Conservation (phyloP, 2,797 vertebrate species). For the Pyrrhura leucotis region DNA sequence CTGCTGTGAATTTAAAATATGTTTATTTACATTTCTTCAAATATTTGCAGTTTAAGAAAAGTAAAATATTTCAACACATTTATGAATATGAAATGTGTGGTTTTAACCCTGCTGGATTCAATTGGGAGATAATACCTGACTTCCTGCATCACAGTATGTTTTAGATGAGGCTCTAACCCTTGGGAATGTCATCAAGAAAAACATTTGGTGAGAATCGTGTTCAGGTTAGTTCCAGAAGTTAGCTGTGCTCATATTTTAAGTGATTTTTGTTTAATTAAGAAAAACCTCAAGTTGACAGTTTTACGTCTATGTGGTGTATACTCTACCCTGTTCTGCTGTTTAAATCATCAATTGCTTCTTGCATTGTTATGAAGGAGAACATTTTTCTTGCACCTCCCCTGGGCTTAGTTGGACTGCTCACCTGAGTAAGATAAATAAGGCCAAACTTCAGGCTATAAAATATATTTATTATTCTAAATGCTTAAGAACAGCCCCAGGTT, state of each 20-base stretch:
- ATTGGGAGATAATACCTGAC: background rate
- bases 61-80: conserved; percentile 53
- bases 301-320: background rate
- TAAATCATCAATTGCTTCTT: background rate
- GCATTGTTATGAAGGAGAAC: background rate
- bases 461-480: conserved; percentile 42
- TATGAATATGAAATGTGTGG: conserved; percentile 50
- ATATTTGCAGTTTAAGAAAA: conserved; percentile 65
- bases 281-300: background rate
- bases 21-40: conserved; percentile 66
- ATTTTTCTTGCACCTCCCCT: conserved; percentile 44
- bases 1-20: conserved; percentile 66
- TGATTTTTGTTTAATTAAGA: conserved; percentile 20
- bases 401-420: conserved; percentile 23
- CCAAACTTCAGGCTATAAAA: conserved; percentile 39
- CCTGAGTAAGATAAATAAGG: conserved; percentile 48
- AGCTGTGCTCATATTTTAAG: background rate
- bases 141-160: background rate
- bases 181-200: background rate
- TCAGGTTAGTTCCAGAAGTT: background rate
- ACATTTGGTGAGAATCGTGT: background rate
- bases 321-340: background rate
- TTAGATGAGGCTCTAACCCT: conserved; percentile 12
- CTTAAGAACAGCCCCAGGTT: background rate
- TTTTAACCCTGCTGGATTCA: conserved; percentile 50